Base-by-base conservation (phyloP, 2,888 invertebrate genomes). In the Agrenia bidenticulata region DNA sequence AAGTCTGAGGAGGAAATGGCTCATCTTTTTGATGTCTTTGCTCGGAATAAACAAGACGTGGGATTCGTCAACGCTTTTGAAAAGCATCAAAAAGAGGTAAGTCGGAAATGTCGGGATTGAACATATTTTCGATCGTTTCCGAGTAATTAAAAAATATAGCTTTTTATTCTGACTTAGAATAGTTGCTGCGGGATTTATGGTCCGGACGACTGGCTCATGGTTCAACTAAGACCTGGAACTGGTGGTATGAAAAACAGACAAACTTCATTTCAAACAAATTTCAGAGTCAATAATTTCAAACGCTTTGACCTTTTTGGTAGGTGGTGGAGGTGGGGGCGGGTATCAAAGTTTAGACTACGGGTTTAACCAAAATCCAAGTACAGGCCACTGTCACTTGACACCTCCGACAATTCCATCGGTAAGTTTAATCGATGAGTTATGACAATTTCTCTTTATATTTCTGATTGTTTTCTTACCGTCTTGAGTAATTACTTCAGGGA, bases 121-220 rank as follows among this genome's bases (percentile, higher is more conserved):
- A n/a, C n/a, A 15, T 32, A 11, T 15, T 56, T 13, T 21, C 7
- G 19, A 41, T 13, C 5, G 7, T 49, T 1, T 17, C 19, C 5
- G 19, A 51, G 15, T 5, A 17, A n/a, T 9, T 23, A 42, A 21
- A 7, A 39, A 19, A 23, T 9, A 42, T 19, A 32, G 19, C 2
- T 19, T n/a, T 17, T 32, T 39, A 24, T 37, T 37, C 2, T 51
- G 21, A 27, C 23, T 26, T 26, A 74, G 73, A 63, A 70, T 49
- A 67, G 61, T 26, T 74, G 73, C 37, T 74, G 73, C 56, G 74
- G 73, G 5, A 58, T 74, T 32, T 72, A 69, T 27, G 69, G 72
- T 19, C 65, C 72, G n/a, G 71, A 75, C 24, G 75, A 75, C 55
- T 75, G 75, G 75, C 57, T 73, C 13, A 57, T 70, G 59, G 61